Conservation (phyloP, 2,113 vertebrate species). For the Hyaena hyaena region DNA sequence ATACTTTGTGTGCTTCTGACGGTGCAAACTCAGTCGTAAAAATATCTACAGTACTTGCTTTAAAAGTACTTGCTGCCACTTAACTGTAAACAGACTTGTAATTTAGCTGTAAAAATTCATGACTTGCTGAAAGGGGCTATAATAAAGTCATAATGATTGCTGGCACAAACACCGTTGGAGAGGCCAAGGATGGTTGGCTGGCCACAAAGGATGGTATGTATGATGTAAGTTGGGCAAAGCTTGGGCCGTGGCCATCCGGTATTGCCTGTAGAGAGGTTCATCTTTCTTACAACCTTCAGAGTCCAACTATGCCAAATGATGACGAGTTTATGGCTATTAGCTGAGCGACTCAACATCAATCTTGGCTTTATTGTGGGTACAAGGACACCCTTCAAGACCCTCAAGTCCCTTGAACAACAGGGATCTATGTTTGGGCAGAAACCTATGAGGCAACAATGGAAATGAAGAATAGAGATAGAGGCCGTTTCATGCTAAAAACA, state of each 20-base stretch:
- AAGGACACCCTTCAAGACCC: neutral
- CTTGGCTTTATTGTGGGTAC: neutral
- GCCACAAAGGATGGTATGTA: neutral
- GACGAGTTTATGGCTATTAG: neutral
- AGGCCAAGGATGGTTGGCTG: slow-evolving; percentile 26
- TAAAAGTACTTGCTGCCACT: slow-evolving; percentile 79
- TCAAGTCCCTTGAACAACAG: neutral
- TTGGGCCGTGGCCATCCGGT: neutral
- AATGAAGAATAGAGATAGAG: neutral
- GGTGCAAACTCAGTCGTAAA: slow-evolving; percentile 76
- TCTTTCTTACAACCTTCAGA: neutral
- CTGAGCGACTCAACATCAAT: neutral
- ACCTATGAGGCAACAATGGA: neutral
- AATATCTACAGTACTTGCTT: slow-evolving; percentile 77
- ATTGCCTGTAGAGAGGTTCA: neutral
- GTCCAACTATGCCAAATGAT: neutral
- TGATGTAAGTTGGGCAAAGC: neutral
- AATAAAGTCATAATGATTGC: slow-evolving; percentile 75
- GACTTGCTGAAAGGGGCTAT: slow-evolving; percentile 77
- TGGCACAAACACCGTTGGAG: slow-evolving; percentile 49
- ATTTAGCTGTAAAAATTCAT: slow-evolving; percentile 80
- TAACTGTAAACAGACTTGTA: slow-evolving; percentile 81
- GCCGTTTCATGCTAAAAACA: neutral
- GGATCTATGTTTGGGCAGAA: neutral
- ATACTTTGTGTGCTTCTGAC: slow-evolving; percentile 70